These are phyloP conservation scores for Fabriciana adippe DNA, from an alignment of 2,888 invertebrate genomes.

Conservation along the genomic window DNA sequence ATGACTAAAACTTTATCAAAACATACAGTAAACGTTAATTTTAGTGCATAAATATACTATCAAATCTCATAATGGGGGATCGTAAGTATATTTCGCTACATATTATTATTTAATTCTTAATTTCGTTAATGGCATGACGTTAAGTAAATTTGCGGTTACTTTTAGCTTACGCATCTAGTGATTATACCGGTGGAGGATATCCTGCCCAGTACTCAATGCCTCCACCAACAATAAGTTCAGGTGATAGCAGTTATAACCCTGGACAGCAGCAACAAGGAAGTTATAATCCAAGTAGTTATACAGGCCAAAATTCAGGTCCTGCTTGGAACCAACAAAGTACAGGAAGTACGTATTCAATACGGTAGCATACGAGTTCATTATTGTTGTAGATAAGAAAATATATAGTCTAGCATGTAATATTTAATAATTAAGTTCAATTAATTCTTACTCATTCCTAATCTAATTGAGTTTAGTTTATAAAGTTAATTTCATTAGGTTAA, in stretches of 20 bases:
- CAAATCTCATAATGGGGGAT: constrained; percentile 39
- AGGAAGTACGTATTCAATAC: constrained; percentile 49
- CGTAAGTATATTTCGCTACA: constrained; percentile 37
- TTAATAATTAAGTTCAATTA: not conserved
- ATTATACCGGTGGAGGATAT: constrained; percentile 70
- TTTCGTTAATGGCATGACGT: constrained; percentile 10
- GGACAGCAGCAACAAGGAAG: constrained; percentile 57
- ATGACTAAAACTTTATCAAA: constrained; percentile 2
- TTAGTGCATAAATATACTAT: constrained; percentile 2
- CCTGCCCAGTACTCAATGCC: constrained; percentile 75
- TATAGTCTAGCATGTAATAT: constrained; percentile 1
- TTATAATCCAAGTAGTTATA: constrained; percentile 63
- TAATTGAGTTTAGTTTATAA: no score
- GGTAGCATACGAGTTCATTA: not conserved
- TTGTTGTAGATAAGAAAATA: not conserved
- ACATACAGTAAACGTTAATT: not conserved
- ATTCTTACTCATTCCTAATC: not conserved
- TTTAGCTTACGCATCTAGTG: constrained; percentile 66
- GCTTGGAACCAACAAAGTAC: constrained; percentile 68
- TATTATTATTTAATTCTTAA: constrained; percentile 3
- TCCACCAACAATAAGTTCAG: constrained; percentile 66
- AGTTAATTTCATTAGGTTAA: no score
- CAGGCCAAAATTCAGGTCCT: constrained; percentile 56
- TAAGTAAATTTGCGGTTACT: constrained; percentile 33
- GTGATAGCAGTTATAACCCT: constrained; percentile 66